These are phyloP conservation scores for Tortrix viridana DNA, from an alignment of 2,888 invertebrate species.

Conservation along the genomic window DNA sequence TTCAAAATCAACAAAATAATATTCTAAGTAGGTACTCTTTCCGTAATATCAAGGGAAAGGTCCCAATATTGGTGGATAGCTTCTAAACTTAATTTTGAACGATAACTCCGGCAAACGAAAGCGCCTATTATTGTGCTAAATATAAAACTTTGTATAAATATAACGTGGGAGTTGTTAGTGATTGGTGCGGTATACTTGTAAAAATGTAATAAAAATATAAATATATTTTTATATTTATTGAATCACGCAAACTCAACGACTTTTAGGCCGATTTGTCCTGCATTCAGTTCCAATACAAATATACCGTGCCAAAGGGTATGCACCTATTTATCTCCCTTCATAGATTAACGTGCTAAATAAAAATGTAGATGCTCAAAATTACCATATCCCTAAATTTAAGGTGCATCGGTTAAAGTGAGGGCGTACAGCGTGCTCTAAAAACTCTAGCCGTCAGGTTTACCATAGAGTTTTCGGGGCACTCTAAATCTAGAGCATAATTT, in stretches of 20 bases:
- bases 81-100: neutral
- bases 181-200: slow-evolving; percentile 36
- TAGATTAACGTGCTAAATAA: slow-evolving; percentile 28
- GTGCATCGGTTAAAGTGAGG: slow-evolving; percentile 61
- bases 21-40: neutral
- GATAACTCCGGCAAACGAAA: slow-evolving; percentile 10
- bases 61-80: neutral
- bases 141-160: slow-evolving; percentile 24
- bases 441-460: slow-evolving; percentile 17
- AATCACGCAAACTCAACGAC: slow-evolving; percentile 31
- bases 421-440: slow-evolving; percentile 41
- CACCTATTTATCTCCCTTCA: slow-evolving; percentile 21
- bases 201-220: slow-evolving; percentile 33
- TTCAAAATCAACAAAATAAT: neutral
- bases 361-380: slow-evolving; percentile 62
- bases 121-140: slow-evolving; percentile 23
- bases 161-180: slow-evolving; percentile 16
- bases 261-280: slow-evolving; percentile 24
- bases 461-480: slow-evolving; percentile 29
- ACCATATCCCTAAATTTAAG: slow-evolving; percentile 78
- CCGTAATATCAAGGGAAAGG: neutral
- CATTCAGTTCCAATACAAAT: slow-evolving; percentile 19
- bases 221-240: slow-evolving; percentile 36
- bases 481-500: slow-evolving; percentile 56
- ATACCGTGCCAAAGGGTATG: slow-evolving; percentile 30